Percentiles rank a stretch among this genome's conserved stretches.
These are phyloP conservation scores for Nothura maculosa DNA, from an alignment of 2,797 vertebrate species.

Conservation along the genomic window DNA sequence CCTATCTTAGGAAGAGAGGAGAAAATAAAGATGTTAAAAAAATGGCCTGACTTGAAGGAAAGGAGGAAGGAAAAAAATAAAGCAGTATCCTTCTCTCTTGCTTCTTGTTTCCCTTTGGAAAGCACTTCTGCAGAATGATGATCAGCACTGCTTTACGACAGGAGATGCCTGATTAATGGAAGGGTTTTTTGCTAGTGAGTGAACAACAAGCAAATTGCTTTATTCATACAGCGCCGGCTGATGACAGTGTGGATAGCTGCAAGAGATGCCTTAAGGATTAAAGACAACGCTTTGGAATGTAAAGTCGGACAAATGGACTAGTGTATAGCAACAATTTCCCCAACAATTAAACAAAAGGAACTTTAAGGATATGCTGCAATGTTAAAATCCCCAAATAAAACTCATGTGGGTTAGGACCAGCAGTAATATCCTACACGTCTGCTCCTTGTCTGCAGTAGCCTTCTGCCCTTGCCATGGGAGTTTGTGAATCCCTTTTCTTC, in stretches of 20 bases:
- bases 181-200: background rate
- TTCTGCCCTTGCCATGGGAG: background rate
- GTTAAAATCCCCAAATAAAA: background rate
- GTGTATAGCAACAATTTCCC: background rate
- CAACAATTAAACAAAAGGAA: background rate
- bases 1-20: background rate
- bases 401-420: background rate
- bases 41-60: background rate
- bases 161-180: background rate
- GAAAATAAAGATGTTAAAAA: constrained; percentile 10
- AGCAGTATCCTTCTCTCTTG: background rate
- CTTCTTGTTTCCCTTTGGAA: background rate
- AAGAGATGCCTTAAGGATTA: background rate
- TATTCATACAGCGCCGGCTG: background rate
- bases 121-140: background rate
- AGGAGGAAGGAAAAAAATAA: background rate
- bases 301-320: background rate
- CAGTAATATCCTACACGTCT: background rate
- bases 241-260: background rate
- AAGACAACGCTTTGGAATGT: background rate
- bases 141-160: background rate
- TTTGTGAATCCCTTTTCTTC: background rate
- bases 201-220: background rate
- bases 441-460: background rate
- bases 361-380: background rate